Evolutionary conservation across 2,888 invertebrate genomes (phyloP).

Genomic region (Ophraella communa): DNA sequence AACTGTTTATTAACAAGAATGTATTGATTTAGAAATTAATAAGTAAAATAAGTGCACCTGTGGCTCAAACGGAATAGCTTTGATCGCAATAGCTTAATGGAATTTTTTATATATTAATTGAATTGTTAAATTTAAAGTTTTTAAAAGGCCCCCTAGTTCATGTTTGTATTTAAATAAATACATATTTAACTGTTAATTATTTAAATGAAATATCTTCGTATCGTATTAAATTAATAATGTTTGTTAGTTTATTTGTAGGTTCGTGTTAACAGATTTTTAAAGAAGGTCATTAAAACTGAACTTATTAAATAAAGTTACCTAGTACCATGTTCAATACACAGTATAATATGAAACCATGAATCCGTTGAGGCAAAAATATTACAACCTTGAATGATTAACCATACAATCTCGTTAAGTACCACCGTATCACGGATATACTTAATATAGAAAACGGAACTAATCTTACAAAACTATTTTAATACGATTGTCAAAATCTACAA

Average conservation of each 20-base stretch:
- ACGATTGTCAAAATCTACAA: slow-evolving; percentile 26
- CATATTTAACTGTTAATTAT: too few relatives aligned
- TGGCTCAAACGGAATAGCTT: too few relatives aligned
- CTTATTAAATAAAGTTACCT: not conserved
- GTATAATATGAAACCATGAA: slow-evolving; percentile 17
- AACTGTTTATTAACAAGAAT: too few relatives aligned
- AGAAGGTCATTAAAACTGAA: not conserved
- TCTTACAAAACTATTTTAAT: slow-evolving; percentile 16
- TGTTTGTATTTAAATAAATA: too few relatives aligned
- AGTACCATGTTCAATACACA: not conserved
- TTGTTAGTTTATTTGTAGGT: not conserved
- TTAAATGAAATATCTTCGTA: too few relatives aligned
- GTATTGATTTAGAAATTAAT: too few relatives aligned
- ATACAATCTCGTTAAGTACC: slow-evolving; percentile 12
- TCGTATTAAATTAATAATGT: not conserved
- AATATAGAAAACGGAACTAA: slow-evolving; percentile 32
- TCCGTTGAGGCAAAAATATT: slow-evolving; percentile 25
- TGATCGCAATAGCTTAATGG: too few relatives aligned
- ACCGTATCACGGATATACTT: slow-evolving; percentile 12
- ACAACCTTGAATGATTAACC: slow-evolving; percentile 26
- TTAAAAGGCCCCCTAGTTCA: too few relatives aligned
- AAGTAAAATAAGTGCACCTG: too few relatives aligned
- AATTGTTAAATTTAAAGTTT: too few relatives aligned
- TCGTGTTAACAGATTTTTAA: not conserved
- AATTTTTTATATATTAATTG: too few relatives aligned